Percentiles rank a stretch among this genome's conserved stretches.
These are phyloP conservation scores for Leptopilina drosophilae DNA, from an alignment of 2,888 invertebrate genomes.

Conservation along the genomic window DNA sequence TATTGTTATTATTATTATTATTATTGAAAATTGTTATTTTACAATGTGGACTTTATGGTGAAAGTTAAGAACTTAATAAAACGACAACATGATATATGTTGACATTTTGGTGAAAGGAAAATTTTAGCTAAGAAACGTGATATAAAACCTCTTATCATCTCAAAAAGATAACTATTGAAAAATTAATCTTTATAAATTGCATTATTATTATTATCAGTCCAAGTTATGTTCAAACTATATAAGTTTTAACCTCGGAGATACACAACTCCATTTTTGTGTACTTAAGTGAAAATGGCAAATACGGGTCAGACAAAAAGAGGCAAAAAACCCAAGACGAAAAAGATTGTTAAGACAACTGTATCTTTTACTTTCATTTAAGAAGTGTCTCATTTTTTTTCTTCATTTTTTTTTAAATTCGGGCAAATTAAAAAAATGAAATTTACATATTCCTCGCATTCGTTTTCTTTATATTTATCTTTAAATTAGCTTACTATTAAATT, in stretches of 20 bases:
- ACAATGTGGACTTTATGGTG: constrained; percentile 8
- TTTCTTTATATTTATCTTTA: no score
- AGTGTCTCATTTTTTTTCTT: not conserved
- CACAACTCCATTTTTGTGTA: constrained; percentile 7
- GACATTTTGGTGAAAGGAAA: constrained; percentile 38
- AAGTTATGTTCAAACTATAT: not conserved
- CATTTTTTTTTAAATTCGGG: no score
- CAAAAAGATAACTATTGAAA: constrained; percentile 1
- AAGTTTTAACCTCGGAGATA: constrained; percentile 11
- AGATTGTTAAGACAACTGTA: constrained; percentile 5
- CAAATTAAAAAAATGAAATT: no score
- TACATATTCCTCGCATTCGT: no score
- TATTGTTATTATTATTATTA: not conserved
- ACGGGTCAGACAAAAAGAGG: constrained; percentile 3
- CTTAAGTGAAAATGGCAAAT: constrained; percentile 34
- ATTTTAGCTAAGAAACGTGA: constrained; percentile 10
- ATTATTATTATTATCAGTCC: not conserved
- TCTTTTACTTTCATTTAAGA: constrained; percentile 13
- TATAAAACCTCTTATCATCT: constrained; percentile 21
- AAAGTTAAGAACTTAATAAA: constrained; percentile 22
- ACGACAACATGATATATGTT: constrained; percentile 17
- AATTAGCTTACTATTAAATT: not conserved
- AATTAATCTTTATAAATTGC: not conserved
- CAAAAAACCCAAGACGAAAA: constrained; percentile 1
- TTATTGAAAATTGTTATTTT: constrained; percentile 10